Percentiles rank a stretch among this genome's conserved stretches.
These are phyloP conservation scores for Drosophila seguyi DNA, from an alignment of 1,140 invertebrate genomes.

Conservation along the genomic window DNA sequence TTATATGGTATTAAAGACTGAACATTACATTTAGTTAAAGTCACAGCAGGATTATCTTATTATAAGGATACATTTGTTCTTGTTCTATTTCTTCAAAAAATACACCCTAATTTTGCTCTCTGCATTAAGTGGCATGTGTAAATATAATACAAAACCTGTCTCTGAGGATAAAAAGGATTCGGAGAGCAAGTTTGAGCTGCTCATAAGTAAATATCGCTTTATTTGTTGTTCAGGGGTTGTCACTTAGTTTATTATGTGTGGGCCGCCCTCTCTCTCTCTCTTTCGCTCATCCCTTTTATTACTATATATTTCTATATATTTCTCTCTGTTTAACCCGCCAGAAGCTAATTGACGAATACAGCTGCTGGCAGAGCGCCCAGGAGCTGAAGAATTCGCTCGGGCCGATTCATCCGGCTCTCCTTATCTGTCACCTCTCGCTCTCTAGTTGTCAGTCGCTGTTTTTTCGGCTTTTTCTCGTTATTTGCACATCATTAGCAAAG, in stretches of 20 bases:
- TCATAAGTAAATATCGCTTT: constrained; percentile 45
- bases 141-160: constrained; percentile 50
- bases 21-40: background rate
- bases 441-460: constrained; percentile 2
- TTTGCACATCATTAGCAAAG: constrained; percentile 75
- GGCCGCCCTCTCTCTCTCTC: background rate
- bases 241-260: constrained; percentile 27
- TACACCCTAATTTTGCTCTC: background rate
- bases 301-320: background rate
- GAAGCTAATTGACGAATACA: constrained; percentile 66
- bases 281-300: background rate
- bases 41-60: background rate
- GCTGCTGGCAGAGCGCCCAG: constrained; percentile 36
- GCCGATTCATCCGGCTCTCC: constrained; percentile 10
- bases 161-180: constrained; percentile 47
- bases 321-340: background rate
- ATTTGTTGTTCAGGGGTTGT: constrained; percentile 50
- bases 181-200: constrained; percentile 25
- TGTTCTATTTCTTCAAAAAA: background rate
- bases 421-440: constrained; percentile 19
- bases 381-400: constrained; percentile 21
- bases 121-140: constrained; percentile 66
- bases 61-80: accelerated
- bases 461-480: constrained; percentile 22
- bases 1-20: background rate